Evolutionary conservation across 2,113 vertebrate genomes (phyloP), one percentile per base, ranked within the genome.

Genomic region (Nyctibius bracteatus): DNA sequence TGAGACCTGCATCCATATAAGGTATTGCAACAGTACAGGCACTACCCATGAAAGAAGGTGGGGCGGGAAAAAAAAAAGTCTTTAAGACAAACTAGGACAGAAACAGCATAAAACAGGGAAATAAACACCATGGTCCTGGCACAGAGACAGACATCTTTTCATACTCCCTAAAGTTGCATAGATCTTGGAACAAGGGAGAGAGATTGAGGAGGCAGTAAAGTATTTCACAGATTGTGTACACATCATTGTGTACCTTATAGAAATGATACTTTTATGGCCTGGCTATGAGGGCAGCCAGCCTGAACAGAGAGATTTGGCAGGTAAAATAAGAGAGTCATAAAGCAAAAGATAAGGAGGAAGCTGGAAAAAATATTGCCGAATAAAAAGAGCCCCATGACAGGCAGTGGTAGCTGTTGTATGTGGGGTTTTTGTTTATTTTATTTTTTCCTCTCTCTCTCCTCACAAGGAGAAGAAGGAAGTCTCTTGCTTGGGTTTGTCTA

Each of bases 401-500:
- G 12, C 23, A 67, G 8, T 12, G 12, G 15, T 88, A 59, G 46
- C 30, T 63, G 43, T 47, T 71, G 3, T 31, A 59, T 19, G 8
- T 1, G 3, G 7, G 9, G 0, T 3, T 20, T 20, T 24, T 23
- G 5, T 27, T 74, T 23, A 16, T 30, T 57, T 15, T 2, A 6
- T 44, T 75, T 78, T 70, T 39, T 10, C 4, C 44, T 30, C 51
- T 57, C 4, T 68, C 4, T 68, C 24, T 62, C 21, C 54, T 47
- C 14, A 39, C 8, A 54, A 44, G 12, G 9, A 86, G 21, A 33
- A 33, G 39, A 80, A 67, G 1, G 8, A 78, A 58, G 8, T 33
- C 35, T 25, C 21, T 54, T 37, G 35, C 31, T 28, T 58, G 13
- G 5, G 12, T 67, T 33, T 88, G 13, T 54, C 39, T 30, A 21